Base-by-base conservation (phyloP, 2,797 vertebrate genomes). In the Halcyon badia region DNA sequence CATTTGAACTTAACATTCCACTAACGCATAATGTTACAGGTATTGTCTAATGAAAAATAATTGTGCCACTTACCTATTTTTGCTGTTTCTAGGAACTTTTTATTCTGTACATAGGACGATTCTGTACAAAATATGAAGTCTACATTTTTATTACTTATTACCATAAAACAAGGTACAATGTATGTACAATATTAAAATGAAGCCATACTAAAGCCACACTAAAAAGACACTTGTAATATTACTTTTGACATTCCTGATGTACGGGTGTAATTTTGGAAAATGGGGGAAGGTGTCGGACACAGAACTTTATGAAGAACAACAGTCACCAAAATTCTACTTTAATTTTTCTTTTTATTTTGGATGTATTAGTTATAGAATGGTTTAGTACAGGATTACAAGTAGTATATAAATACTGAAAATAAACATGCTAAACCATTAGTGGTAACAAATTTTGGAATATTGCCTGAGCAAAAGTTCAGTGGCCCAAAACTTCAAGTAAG, bases 181-280 rank as follows among this genome's bases (percentile, higher is more conserved):
- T 99, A 99, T 99, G 98, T 99, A 99, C 99, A 99, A 99, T 99
- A 99, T 99, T 98, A 99, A 99, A 99, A 99, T 99, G 98, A 99
- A 99, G 99, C 99, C 98, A 98, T 99, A 99, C 99, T 99, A 98
- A 98, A 99, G 99, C 99, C 99, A 99, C 99, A 98, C 99, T 99
- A 99, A 99, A 97, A 99, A 99, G 99, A 99, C 99, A 99, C 99
- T 99, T 98, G 97, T 98, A 98, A 98, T 98, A 98, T 99, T 99
- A 98, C 97, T 98, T 98, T 98, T 95, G 98, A 98, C 98, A 97
- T 98, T 98, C 98, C 98, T 98, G 97, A 97, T 96, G 97, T 95
- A 98, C 96, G 98, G 98, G 96, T 80, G 82, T 97, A 96, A 77
- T 94, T 98, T 97, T 97, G 98, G 97, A 97, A 98, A 99, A 98